These are phyloP conservation scores for Eretmochelys imbricata DNA, from an alignment of 2,113 vertebrate species.

Conservation along the genomic window DNA sequence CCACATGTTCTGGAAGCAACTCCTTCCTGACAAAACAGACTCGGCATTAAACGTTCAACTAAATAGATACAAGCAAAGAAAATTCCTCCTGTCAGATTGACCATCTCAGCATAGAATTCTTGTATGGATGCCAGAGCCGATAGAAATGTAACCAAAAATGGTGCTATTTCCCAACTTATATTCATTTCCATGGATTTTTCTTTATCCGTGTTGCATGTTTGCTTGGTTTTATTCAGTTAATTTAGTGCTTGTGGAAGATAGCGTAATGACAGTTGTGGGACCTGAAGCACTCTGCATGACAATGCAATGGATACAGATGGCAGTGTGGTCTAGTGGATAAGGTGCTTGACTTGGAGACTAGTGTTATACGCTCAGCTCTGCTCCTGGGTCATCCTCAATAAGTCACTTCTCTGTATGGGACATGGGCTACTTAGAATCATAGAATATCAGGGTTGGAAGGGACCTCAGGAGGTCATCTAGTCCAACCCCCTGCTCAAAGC, in stretches of 20 bases:
- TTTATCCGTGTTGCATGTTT: not conserved
- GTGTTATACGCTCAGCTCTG: not conserved
- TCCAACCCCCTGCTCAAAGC: no score
- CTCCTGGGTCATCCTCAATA: not conserved
- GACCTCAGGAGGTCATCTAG: no score
- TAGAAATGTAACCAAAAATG: constrained; percentile 46
- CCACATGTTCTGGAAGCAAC: constrained; percentile 45
- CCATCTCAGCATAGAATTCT: constrained; percentile 21
- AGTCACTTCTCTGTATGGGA: not conserved
- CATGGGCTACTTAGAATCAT: not conserved
- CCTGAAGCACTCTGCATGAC: not conserved
- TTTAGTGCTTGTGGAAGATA: not conserved
- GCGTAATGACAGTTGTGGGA: not conserved
- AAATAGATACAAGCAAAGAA: constrained; percentile 59
- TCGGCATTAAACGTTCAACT: constrained; percentile 51
- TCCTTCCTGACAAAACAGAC: constrained; percentile 66
- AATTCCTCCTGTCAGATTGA: constrained; percentile 51
- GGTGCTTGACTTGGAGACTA: not conserved
- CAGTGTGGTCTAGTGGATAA: fast-evolving
- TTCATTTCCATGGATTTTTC: not conserved
- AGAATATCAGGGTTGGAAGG: no score
- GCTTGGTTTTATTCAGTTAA: not conserved
- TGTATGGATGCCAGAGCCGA: constrained; percentile 28
- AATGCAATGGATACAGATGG: not conserved
- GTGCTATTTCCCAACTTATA: not conserved